Evolutionary conservation across 2,113 vertebrate species (phyloP).

Genomic region (Dromaius novaehollandiae): DNA sequence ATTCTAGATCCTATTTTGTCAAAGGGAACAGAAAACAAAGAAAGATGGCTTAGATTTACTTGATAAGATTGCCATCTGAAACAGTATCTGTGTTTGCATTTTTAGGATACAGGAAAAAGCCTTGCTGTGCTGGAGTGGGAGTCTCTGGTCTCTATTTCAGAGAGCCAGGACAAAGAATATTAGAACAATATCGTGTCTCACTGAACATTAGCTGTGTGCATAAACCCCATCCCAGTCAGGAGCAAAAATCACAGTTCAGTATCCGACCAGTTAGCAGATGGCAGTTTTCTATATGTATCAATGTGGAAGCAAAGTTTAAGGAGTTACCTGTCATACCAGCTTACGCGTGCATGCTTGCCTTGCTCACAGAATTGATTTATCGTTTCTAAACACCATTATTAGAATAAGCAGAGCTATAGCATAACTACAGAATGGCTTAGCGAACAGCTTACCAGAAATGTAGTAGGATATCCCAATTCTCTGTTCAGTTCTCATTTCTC

Average conservation of each 20-base stretch:
- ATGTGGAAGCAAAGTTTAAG: background rate
- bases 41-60: background rate
- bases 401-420: background rate
- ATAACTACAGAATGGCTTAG: background rate
- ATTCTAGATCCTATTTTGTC: background rate
- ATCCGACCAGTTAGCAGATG: background rate
- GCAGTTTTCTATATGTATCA: background rate
- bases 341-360: background rate
- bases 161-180: background rate
- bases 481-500: background rate
- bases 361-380: background rate
- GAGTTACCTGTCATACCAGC: background rate
- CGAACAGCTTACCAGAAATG: background rate
- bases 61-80: background rate
- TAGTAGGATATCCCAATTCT: background rate
- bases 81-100: rapidly evolving
- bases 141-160: background rate
- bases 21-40: background rate
- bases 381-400: background rate
- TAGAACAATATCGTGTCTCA: background rate
- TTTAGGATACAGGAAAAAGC: background rate
- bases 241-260: background rate
- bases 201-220: background rate
- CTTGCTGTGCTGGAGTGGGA: background rate
- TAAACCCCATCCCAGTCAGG: rapidly evolving